These are phyloP conservation scores for Nesidiocoris tenuis DNA, from an alignment of 2,888 invertebrate genomes.

Conservation along the genomic window DNA sequence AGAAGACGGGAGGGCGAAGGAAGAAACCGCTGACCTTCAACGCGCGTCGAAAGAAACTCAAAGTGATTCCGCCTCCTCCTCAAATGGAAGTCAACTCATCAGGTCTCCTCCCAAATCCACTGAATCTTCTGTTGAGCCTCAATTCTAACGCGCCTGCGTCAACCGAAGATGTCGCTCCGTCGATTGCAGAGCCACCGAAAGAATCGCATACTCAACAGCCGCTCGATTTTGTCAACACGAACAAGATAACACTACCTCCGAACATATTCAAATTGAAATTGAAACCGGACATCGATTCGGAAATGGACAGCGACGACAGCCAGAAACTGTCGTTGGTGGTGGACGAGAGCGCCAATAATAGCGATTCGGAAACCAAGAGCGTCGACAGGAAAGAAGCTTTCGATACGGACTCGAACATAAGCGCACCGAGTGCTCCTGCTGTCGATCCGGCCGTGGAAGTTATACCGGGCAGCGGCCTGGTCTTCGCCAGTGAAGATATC, in stretches of 20 bases:
- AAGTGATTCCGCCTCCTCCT: conserved; percentile 10
- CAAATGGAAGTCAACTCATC: conserved; percentile 13
- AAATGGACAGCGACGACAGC: conserved; percentile 62
- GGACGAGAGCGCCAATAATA: conserved; percentile 55
- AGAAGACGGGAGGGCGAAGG: conserved; percentile 10
- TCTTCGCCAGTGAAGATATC: conserved; percentile 63
- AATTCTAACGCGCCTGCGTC: neutral
- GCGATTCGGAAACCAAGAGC: conserved; percentile 52
- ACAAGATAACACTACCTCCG: conserved; percentile 25
- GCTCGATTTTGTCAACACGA: conserved; percentile 15
- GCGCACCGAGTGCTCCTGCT: conserved; percentile 22
- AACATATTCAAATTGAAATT: conserved; percentile 38
- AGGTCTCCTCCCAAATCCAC: conserved; percentile 25
- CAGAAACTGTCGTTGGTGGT: conserved; percentile 63
- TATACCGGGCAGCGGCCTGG: conserved; percentile 43
- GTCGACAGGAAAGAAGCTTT: conserved; percentile 44
- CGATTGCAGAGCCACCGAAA: neutral
- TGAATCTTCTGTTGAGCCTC: neutral
- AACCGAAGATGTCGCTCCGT: neutral
- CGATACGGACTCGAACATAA: conserved; percentile 44
- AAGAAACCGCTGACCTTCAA: conserved; percentile 21
- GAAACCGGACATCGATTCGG: conserved; percentile 53
- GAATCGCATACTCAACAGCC: neutral
- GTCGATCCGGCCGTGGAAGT: conserved; percentile 50
- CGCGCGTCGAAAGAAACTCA: conserved; percentile 11